phyloP scores from a whole-genome alignment of 2,888 invertebrate species.

The Polymixis lichenea region DNA sequence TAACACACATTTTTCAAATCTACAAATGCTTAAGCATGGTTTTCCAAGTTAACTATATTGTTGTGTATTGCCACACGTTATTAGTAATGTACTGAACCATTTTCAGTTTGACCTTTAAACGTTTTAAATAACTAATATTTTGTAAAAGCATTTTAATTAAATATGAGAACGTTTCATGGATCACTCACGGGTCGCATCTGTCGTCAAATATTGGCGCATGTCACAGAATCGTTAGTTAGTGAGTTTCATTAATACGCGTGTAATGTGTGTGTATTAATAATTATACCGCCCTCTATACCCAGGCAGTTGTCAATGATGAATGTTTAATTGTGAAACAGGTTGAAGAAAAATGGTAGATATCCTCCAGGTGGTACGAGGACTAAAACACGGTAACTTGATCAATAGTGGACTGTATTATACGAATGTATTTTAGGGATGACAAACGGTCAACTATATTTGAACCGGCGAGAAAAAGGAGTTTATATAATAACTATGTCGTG shows the following conservation, averaged over 20 bases:
- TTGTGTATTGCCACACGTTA: no score
- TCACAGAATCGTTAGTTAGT: neutral
- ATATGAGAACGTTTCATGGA: slow-evolving; percentile 5
- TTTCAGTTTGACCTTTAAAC: neutral
- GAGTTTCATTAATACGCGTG: neutral
- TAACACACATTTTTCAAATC: no score
- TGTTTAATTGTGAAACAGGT: neutral
- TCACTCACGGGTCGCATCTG: neutral
- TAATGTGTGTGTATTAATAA: neutral
- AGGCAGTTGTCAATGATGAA: neutral
- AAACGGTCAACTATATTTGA: no score
- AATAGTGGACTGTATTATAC: no score
- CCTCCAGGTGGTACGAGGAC: no score
- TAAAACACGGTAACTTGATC: no score
- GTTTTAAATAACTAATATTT: slow-evolving; percentile 13
- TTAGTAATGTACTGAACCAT: neutral
- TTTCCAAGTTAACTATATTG: neutral
- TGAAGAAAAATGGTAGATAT: no score
- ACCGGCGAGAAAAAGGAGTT: no score
- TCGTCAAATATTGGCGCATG: neutral
- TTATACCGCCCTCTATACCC: no score
- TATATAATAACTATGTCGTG: no score
- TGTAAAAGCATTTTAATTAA: slow-evolving; percentile 6
- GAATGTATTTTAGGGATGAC: no score
- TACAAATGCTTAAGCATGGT: no score